These are phyloP conservation scores for Myocastor coypus DNA, from an alignment of 2,113 vertebrate genomes.

Conservation along the genomic window DNA sequence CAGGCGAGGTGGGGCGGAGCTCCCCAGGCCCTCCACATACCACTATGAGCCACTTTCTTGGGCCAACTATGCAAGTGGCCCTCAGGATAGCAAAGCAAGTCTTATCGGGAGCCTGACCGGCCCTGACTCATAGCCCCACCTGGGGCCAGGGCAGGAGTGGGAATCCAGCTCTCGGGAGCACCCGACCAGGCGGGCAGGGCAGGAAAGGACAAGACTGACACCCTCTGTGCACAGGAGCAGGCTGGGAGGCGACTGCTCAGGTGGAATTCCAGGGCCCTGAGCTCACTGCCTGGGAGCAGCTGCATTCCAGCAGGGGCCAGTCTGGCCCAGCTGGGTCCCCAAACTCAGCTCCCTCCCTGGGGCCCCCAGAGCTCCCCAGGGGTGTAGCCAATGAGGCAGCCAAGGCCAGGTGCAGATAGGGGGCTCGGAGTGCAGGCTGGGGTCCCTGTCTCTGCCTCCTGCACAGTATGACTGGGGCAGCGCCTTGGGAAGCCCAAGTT, in stretches of 20 bases:
- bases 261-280: constrained; percentile 79
- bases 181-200: constrained; percentile 73
- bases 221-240: constrained; percentile 33
- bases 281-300: constrained; percentile 74
- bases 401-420: neutral
- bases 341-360: neutral
- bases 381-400: neutral
- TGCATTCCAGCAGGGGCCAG: constrained; percentile 72
- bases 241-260: constrained; percentile 66
- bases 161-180: constrained; percentile 64
- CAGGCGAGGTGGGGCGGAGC: neutral
- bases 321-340: constrained; percentile 48
- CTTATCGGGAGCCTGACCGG: constrained; percentile 62
- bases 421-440: fast-evolving
- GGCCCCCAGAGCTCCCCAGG: neutral
- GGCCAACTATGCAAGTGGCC: constrained; percentile 78
- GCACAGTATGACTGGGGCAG: neutral
- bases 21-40: constrained; percentile 27
- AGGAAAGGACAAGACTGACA: constrained; percentile 78
- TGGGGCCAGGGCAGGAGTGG: constrained; percentile 7
- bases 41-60: constrained; percentile 30
- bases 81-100: constrained; percentile 53
- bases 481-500: neutral
- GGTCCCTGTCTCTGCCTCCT: neutral
- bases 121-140: constrained; percentile 46